Conservation (phyloP, 2,888 invertebrate genomes). For the Piscicola geometra region DNA sequence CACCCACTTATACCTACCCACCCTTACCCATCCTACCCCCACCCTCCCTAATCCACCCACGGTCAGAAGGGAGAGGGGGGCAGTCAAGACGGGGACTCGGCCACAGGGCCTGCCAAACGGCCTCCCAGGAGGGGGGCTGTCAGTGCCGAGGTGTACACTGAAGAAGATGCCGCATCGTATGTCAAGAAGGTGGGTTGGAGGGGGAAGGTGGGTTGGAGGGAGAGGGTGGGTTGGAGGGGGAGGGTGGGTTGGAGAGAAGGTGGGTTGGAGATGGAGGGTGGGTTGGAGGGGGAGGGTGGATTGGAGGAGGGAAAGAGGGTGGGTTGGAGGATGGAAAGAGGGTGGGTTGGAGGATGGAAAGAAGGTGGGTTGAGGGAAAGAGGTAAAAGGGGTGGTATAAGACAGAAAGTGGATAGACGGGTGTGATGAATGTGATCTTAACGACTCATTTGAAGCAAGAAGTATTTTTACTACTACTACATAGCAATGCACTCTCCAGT, state of each 20-base stretch:
- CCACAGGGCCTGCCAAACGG: constrained; percentile 35
- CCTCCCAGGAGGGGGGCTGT: constrained; percentile 80
- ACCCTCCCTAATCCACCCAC: no score
- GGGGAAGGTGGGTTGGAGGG: neutral
- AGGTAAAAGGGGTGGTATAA: no score
- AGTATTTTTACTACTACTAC: no score
- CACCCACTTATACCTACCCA: no score
- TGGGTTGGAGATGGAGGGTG: neutral
- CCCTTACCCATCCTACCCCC: no score
- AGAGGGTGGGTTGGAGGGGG: neutral
- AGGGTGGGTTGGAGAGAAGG: neutral
- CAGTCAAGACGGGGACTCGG: constrained; percentile 50
- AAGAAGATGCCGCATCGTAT: constrained; percentile 96
- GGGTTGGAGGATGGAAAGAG: constrained; percentile 98
- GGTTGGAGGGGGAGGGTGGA: neutral
- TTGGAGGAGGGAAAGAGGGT: constrained; percentile 81
- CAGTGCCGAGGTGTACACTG: constrained; percentile 93
- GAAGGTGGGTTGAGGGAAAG: no score
- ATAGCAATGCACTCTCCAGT: no score
- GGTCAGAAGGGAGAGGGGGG: neutral
- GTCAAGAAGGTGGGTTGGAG: constrained; percentile 76
- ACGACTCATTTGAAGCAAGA: no score
- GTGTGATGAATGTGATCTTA: no score
- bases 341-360: constrained; percentile 59
- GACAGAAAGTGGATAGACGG: no score